These are phyloP conservation scores for Arctocebus calabarensis DNA, from an alignment of 2,797 vertebrate species.

Conservation along the genomic window DNA sequence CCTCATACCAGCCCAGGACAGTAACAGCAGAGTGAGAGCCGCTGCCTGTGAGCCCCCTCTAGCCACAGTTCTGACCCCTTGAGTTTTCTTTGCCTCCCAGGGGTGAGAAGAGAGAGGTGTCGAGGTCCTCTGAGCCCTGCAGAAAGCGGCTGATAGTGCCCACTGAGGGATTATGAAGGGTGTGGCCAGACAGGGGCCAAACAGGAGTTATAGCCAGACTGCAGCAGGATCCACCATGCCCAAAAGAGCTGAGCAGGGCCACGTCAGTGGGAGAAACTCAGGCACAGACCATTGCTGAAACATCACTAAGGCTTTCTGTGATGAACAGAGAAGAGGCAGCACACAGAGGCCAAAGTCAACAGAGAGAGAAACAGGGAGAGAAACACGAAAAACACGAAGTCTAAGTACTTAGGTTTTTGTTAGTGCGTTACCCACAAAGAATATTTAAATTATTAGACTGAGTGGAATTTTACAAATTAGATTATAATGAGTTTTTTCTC, in stretches of 20 bases:
- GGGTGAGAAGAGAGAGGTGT: neutral
- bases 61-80: too few species aligned
- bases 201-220: neutral
- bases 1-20: neutral
- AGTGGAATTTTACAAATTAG: neutral
- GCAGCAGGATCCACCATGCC: neutral
- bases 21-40: neutral
- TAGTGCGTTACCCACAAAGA: neutral
- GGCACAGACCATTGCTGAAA: neutral
- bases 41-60: neutral
- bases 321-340: neutral
- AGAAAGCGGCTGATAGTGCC: neutral
- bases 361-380: neutral
- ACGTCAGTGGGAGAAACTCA: neutral
- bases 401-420: neutral
- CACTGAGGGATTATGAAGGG: neutral
- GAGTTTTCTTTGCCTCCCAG: neutral
- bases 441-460: neutral
- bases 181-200: neutral
- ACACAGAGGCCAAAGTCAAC: neutral
- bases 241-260: neutral
- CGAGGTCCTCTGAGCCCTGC: too few species aligned
- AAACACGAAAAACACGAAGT: neutral
- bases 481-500: neutral
- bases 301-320: neutral